Base-by-base conservation (phyloP, 2,888 invertebrate genomes). In the Sphaerophoria rueppellii region DNA sequence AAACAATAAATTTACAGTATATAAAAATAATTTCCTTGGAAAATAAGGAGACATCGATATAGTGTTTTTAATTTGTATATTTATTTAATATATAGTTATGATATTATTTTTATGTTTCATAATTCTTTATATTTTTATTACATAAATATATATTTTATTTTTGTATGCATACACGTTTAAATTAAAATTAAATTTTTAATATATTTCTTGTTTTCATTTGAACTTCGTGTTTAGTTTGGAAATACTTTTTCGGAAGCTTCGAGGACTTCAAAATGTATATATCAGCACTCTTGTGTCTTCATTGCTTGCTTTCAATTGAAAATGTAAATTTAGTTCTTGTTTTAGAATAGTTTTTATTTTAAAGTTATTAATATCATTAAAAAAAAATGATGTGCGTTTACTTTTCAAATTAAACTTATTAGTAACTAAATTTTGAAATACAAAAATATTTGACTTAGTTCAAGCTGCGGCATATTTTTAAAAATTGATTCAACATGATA, bases 71-170 rank as follows among this genome's bases (percentile, higher is more conserved):
- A 6, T 86, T 80, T 79, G 75, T 83, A 86, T 40, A 78, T 80
- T 87, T 78, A 82, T 63, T 87, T 83, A 78, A 60, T 82, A 67
- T 58, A 9, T 43, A 11, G 12, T 43, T 43, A 43, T 43, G 6
- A 40, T 40, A 40, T 40, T 40, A 43, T 43, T 83, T 77, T 61
- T 70, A 16, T 75, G 37, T 34, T 77, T 80, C 75, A 6, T 79
- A 78, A 50, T 73, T 80, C 71, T 70, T 86, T 89, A 82, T 86
- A 72, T 67, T 87, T 89, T 87, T 87, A 69, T 87, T 57, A 43
- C 63, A 52, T 52, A 74, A 60, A 75, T 67, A 50, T 67, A 12
- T 60, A n/a, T 57, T 57, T 48, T 61, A 48, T 60, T 61, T 58
- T 37, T 60, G 60, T 67, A 61, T 69, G 78, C 63, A 70, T 63